Conservation (phyloP, 2,797 vertebrate genomes). For the Aldrovandia affinis region DNA sequence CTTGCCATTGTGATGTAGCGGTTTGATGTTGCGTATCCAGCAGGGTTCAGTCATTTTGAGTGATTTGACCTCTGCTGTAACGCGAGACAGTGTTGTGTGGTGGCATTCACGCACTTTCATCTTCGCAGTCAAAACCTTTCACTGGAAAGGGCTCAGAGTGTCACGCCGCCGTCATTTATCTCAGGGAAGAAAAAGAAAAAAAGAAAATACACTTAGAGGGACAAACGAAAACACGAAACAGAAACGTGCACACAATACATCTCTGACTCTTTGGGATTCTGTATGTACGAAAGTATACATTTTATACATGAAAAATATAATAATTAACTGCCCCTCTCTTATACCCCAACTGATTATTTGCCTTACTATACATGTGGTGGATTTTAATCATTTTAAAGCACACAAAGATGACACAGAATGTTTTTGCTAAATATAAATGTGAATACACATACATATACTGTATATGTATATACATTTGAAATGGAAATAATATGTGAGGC, state of each 20-base stretch:
- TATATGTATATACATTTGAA: too few relatives aligned
- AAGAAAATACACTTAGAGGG: background rate
- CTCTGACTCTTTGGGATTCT: background rate
- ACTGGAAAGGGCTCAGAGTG: constrained; percentile 4
- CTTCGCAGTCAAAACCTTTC: constrained; percentile 30
- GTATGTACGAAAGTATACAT: background rate
- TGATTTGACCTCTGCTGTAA: constrained; percentile 30
- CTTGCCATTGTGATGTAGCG: constrained; percentile 7
- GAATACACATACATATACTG: too few relatives aligned
- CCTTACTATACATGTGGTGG: background rate
- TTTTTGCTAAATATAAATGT: too few relatives aligned
- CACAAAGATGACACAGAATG: background rate
- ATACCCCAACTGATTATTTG: background rate
- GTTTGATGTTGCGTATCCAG: constrained; percentile 2
- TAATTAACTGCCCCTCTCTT: background rate
- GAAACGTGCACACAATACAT: background rate
- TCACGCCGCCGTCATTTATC: background rate
- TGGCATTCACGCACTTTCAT: constrained; percentile 25
- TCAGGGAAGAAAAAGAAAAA: background rate
- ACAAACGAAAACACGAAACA: constrained; percentile 10
- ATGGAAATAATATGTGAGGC: too few relatives aligned
- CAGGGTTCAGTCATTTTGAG: constrained; percentile 23
- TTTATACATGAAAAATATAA: background rate
- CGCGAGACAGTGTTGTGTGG: constrained; percentile 3
- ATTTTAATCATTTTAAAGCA: background rate